Evolutionary conservation across 2,888 invertebrate species (phyloP).

Genomic region (Machimus rusticus): DNA sequence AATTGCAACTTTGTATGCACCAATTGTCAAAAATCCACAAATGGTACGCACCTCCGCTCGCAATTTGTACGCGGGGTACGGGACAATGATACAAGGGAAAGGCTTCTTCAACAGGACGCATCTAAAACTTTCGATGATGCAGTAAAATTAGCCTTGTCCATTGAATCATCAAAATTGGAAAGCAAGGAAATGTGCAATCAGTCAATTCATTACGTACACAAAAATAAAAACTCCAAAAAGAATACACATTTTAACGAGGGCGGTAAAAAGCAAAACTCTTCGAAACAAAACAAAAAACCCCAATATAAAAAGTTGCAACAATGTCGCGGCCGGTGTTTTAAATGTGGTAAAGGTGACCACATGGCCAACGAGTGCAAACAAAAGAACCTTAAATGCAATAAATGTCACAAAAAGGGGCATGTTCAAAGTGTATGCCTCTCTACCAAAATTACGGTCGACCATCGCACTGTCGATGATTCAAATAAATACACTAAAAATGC

Average conservation of each 20-base stretch:
- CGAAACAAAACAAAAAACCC: not conserved
- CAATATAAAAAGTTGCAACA: not conserved
- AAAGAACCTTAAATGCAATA: not conserved
- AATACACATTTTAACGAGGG: not conserved
- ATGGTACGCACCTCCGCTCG: no score
- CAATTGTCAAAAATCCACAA: no score
- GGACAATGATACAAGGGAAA: no score
- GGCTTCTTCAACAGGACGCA: no score
- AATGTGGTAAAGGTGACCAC: not conserved
- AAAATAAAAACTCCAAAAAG: not conserved
- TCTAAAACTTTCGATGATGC: no score
- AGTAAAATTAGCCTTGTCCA: no score
- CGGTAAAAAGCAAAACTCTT: not conserved
- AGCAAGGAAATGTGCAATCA: no score
- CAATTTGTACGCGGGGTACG: no score
- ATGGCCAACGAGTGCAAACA: not conserved
- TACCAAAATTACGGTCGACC: not conserved
- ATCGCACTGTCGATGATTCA: not conserved
- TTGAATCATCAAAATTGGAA: no score
- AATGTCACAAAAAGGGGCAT: not conserved
- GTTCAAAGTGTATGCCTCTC: not conserved
- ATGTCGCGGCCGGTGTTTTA: not conserved
- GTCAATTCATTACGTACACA: no score
- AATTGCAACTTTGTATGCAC: no score
- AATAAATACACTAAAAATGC: no score